Evolutionary conservation across 2,797 vertebrate species (phyloP), one percentile per base, ranked within the genome.

Genomic region (Sebastes vulpes): DNA sequence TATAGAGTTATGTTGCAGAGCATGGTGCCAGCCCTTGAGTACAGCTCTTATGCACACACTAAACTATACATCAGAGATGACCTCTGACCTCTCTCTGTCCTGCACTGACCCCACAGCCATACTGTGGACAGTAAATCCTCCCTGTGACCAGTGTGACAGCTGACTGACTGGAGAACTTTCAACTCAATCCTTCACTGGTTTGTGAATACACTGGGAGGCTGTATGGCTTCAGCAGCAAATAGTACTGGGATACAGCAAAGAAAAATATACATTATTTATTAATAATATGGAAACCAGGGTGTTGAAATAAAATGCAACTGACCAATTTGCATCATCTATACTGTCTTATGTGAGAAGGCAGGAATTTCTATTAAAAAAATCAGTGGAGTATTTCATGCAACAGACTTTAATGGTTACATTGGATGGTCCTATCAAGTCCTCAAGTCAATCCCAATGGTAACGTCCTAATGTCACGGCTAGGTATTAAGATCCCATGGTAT

Each of bases 61-160:
- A n/a, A 59, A 29, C 31, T 53, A 11, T 9, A 66, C 61, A 73
- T 75, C 65, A 58, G 26, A 74, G 52, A 42, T 53, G 67, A 88
- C 82, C 75, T 82, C 53, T 79, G 77, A 79, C 69, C 81, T 75
- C 23, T 68, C 46, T 23, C 46, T 28, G 12, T 75, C 23, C 57
- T 64, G 29, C 7, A 14, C 46, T 75, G 72, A 81, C 68, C 68
- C 23, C 42, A 71, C 11, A 68, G 72, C 11, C 11, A 29, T n/a
- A 9, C 26, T 11, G 28, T 54, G 25, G 48, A 71, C 57, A 42
- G 50, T 77, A 80, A 69, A 77, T 78, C 29, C 12, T 48, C 56
- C 60, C 23, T 64, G 42, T 14, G 21, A n/a, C 38, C 38, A 42
- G 18, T 38, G 2, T 61, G 57, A 79, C 78, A 61, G 12, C 60